Conservation (phyloP, 2,888 invertebrate genomes). For the Amorpha juglandis region DNA sequence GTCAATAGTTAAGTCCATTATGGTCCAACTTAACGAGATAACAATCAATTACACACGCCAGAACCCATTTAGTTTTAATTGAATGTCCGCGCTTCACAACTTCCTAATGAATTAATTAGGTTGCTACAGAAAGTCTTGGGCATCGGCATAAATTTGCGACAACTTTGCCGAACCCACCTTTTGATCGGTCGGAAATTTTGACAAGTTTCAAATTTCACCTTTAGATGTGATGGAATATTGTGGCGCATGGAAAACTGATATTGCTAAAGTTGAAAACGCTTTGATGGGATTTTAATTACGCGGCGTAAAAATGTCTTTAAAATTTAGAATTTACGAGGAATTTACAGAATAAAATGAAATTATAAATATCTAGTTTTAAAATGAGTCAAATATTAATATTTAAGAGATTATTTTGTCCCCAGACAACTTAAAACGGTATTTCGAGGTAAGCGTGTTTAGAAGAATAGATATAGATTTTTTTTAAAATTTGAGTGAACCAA, state of each 20-base stretch:
- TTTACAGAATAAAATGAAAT: too few species aligned
- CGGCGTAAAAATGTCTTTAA: neutral
- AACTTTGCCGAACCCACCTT: constrained; percentile 61
- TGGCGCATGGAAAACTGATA: constrained; percentile 38
- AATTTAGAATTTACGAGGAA: neutral
- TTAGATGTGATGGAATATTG: constrained; percentile 1
- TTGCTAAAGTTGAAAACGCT: constrained; percentile 38
- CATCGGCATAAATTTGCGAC: constrained; percentile 56
- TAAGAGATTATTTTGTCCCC: too few species aligned
- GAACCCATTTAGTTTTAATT: constrained; percentile 56
- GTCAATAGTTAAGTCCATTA: neutral
- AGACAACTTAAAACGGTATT: too few species aligned
- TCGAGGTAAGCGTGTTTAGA: too few species aligned
- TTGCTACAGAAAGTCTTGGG: constrained; percentile 51
- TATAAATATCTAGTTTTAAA: too few species aligned
- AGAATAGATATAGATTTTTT: too few species aligned
- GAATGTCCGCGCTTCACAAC: constrained; percentile 59
- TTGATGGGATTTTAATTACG: neutral
- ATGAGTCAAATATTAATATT: too few species aligned
- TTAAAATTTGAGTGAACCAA: too few species aligned
- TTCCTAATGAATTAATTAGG: constrained; percentile 71
- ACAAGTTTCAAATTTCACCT: constrained; percentile 23
- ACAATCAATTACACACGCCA: constrained; percentile 63
- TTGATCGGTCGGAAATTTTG: constrained; percentile 26
- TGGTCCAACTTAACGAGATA: constrained; percentile 4